Conservation (phyloP, 2,797 vertebrate genomes). For the Helicolenus hilgendorfi region DNA sequence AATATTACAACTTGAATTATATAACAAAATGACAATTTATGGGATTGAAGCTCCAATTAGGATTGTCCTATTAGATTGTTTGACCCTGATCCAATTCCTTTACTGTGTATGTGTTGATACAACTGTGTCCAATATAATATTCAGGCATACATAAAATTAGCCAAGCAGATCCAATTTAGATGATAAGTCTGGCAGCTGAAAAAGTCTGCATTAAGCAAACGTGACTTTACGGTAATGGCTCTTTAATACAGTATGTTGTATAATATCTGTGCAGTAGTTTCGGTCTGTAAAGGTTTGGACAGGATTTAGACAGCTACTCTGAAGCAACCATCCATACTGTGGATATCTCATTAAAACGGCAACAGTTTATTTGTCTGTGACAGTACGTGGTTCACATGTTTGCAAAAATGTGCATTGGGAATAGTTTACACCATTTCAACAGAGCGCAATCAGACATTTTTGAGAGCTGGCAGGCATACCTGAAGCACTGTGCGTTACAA, state of each 20-base stretch:
- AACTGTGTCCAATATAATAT: neutral
- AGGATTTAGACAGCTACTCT: neutral
- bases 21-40: neutral
- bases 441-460: neutral
- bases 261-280: neutral
- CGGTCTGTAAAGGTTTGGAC: neutral
- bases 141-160: neutral
- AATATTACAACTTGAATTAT: neutral
- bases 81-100: neutral
- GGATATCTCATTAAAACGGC: slow-evolving; percentile 20
- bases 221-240: neutral
- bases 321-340: neutral
- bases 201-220: neutral
- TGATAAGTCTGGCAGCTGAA: neutral
- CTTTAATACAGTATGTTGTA: neutral
- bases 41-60: neutral
- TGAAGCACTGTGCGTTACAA: neutral
- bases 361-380: neutral
- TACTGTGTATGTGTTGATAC: neutral
- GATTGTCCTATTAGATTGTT: neutral
- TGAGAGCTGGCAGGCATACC: neutral
- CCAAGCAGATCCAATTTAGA: slow-evolving; percentile 15
- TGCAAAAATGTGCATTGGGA: neutral
- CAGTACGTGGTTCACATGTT: neutral
- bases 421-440: neutral